Conservation (phyloP, 2,113 vertebrate genomes). For the Archilochus colubris region DNA sequence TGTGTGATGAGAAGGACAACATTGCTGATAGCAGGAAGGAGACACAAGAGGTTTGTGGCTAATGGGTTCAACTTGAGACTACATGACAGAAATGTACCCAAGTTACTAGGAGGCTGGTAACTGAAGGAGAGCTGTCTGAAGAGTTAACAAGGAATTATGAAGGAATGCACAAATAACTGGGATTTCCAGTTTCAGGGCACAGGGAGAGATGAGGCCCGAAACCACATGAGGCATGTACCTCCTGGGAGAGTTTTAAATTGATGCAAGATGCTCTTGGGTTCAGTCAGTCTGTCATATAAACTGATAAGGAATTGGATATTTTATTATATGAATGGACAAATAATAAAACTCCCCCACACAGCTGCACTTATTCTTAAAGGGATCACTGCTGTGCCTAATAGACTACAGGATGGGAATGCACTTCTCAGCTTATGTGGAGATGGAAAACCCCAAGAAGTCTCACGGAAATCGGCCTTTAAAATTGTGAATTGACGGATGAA, state of each 20-base stretch:
- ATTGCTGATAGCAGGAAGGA: neutral
- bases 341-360: neutral
- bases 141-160: neutral
- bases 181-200: neutral
- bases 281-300: neutral
- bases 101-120: neutral
- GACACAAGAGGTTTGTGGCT: neutral
- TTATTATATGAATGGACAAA: neutral
- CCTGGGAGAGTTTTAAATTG: neutral
- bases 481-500: accelerated
- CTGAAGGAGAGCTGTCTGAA: neutral
- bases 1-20: accelerated
- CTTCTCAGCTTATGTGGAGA: neutral
- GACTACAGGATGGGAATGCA: neutral
- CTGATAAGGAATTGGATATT: neutral
- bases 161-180: neutral
- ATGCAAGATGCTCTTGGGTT: neutral
- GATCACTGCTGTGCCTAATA: neutral
- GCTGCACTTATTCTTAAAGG: neutral
- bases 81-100: neutral
- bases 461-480: neutral
- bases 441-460: neutral
- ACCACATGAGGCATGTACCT: neutral
- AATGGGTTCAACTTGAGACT: neutral
- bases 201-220: neutral